phyloP scores from a whole-genome alignment of 2,888 invertebrate species.

The Clivina fossor region DNA sequence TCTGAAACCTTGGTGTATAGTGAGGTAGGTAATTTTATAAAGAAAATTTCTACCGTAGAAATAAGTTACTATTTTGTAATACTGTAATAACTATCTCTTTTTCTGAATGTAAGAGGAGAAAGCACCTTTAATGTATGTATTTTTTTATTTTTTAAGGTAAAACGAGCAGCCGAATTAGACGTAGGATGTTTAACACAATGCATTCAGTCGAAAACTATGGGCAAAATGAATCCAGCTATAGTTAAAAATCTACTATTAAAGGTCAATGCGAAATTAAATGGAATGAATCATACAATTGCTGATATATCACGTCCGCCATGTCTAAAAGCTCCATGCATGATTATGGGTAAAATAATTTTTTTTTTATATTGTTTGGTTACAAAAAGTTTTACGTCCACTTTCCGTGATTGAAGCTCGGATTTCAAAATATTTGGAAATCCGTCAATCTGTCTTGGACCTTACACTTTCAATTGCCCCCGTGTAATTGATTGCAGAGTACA shows the following conservation, averaged over 20 bases:
- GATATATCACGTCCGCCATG: constrained; percentile 52
- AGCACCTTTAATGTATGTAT: no score
- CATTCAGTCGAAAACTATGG: constrained; percentile 59
- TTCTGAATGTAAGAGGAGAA: no score
- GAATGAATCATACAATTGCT: constrained; percentile 67
- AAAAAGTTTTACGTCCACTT: not conserved
- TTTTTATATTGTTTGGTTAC: no score
- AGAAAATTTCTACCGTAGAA: not conserved
- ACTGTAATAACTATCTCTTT: no score
- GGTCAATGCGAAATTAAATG: constrained; percentile 82
- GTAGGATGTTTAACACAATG: constrained; percentile 76
- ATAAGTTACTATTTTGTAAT: no score
- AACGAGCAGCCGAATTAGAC: constrained; percentile 68
- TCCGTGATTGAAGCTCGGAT: no score
- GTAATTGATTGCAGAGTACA: no score
- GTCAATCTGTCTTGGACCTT: no score
- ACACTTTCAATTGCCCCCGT: no score
- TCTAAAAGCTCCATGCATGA: constrained; percentile 52
- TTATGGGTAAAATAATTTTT: constrained; percentile 14
- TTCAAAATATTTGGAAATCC: no score
- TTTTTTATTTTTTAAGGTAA: constrained; percentile 54
- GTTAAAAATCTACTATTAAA: constrained; percentile 73
- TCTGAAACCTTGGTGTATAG: constrained; percentile 24
- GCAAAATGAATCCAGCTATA: constrained; percentile 61
- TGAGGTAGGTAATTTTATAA: constrained; percentile 41